A percentile compares a stretch with the other conserved stretches of the same genome.
Evolutionary conservation across 2,797 vertebrate species (phyloP).

Genomic region (Pantherophis alleghaniensis): DNA sequence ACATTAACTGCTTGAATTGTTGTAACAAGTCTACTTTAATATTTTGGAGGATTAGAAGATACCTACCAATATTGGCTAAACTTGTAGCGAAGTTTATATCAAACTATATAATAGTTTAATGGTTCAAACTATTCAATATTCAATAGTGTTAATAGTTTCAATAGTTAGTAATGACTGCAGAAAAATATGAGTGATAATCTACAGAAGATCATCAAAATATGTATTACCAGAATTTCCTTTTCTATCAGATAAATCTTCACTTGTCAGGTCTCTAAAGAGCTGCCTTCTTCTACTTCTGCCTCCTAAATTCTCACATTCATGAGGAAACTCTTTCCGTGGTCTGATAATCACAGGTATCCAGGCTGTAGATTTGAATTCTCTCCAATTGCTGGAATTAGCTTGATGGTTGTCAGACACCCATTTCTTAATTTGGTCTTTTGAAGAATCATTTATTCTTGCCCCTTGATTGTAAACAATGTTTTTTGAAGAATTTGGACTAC

Average conservation of each 20-base stretch:
- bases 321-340: conserved; percentile 71
- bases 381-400: conserved; percentile 76
- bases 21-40: background rate
- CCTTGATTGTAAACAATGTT: conserved; percentile 67
- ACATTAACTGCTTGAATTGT: background rate
- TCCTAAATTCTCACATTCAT: conserved; percentile 69
- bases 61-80: background rate
- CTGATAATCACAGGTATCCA: conserved; percentile 62
- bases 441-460: conserved; percentile 72
- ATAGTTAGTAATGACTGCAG: background rate
- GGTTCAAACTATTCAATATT: background rate
- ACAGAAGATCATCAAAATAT: background rate
- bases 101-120: background rate
- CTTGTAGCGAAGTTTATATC: background rate
- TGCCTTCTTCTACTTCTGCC: conserved; percentile 62
- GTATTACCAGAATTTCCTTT: conserved; percentile 69
- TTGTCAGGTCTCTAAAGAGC: conserved; percentile 63
- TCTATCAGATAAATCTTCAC: conserved; percentile 59
- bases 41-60: background rate
- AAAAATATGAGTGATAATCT: background rate
- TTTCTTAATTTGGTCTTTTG: conserved; percentile 77
- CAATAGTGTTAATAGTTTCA: background rate
- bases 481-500: conserved; percentile 75
- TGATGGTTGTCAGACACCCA: conserved; percentile 71
- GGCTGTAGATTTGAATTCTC: conserved; percentile 68